Percentiles rank a stretch among this genome's conserved stretches.
Evolutionary conservation across 2,797 vertebrate species (phyloP).

Genomic region (Chrysolophus pictus): DNA sequence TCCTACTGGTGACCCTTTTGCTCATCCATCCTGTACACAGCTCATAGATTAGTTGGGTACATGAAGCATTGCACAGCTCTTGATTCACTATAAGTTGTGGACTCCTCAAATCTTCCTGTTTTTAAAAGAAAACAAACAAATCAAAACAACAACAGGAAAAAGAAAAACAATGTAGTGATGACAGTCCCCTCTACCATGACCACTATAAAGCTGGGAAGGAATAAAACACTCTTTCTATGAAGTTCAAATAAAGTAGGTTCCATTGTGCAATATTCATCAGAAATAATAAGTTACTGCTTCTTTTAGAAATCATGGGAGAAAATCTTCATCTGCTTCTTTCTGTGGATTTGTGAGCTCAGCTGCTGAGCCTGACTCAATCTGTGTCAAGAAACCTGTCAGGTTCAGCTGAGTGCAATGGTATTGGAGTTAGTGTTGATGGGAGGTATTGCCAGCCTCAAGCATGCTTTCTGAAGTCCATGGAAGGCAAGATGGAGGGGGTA

Average conservation of each 20-base stretch:
- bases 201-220: neutral
- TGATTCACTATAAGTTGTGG: neutral
- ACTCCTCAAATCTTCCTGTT: neutral
- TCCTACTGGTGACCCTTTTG: rapidly evolving
- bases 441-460: neutral
- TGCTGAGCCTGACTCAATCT: neutral
- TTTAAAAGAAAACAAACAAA: neutral
- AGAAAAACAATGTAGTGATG: neutral
- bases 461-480: neutral
- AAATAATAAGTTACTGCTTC: neutral
- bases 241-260: neutral
- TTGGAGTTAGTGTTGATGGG: neutral
- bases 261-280: neutral
- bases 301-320: neutral
- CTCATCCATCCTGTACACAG: neutral
- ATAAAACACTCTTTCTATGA: neutral
- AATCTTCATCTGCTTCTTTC: neutral
- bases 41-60: neutral
- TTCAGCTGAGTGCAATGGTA: neutral
- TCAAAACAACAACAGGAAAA: neutral
- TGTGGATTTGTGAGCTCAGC: neutral
- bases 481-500: neutral
- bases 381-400: neutral
- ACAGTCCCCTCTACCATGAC: neutral
- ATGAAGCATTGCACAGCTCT: neutral